Base-by-base conservation (phyloP, 2,888 invertebrate species). In the Sarcophaga carnaria region DNA sequence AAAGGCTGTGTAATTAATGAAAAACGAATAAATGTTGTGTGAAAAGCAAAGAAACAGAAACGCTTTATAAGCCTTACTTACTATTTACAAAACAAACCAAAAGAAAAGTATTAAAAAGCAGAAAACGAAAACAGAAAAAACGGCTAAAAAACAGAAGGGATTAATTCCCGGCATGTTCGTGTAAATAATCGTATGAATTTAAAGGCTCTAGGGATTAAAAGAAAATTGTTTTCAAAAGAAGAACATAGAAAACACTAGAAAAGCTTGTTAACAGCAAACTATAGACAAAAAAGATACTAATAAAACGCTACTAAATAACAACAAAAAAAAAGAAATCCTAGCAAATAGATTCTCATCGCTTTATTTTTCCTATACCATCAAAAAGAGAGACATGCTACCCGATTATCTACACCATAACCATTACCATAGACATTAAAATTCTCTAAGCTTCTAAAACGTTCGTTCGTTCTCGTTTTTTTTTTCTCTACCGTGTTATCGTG, bases 181-280 rank as follows among this genome's bases (percentile, higher is more conserved):
- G 71, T 72, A 83, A 78, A 78, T 83, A 83, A 83, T 77, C 82
- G 59, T 76, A 82, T 76, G 70, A 64, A 83, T 77, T 83, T 64
- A 77, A 71, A 2, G 59, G 64, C 71, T 72, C 37, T 62, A 25
- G 37, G 49, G 71, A 67, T 70, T 37, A 78, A 49, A 78, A 67
- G 22, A n/a, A 59, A 59, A 59, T 74, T 45, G 20, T n/a, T 12
- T 6, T 47, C 6, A 54, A 25, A 20, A n/a, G 54, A 47, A 64
- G 45, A n/a, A 10, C 25, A 67, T 47, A 45, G 22, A 64, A 25
- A 12, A 74, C 22, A 10, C n/a, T 66, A 69, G 22, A 47, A 47
- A 76, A 22, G 22, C 64, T 77, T 71, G 77, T 82, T 77, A 82
- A 82, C 82, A 82, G 27, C 20, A 60, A 80, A 84, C 75, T n/a